Evolutionary conservation across 2,797 vertebrate species (phyloP).

Genomic region (Chelon auratus): DNA sequence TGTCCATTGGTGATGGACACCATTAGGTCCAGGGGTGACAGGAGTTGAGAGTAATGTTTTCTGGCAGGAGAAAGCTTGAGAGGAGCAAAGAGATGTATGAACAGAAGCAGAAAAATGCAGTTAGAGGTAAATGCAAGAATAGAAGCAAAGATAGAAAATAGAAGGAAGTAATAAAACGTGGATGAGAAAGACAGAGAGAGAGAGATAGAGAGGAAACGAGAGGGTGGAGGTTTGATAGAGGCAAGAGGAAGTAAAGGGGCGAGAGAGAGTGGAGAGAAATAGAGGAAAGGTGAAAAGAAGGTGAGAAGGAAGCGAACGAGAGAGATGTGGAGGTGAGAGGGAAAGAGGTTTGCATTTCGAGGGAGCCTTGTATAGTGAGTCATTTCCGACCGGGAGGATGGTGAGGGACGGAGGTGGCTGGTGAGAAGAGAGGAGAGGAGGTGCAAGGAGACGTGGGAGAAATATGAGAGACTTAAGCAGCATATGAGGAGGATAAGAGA

Average conservation of each 20-base stretch:
- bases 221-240: background rate
- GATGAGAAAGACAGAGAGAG: background rate
- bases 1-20: conserved; percentile 33
- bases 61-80: conserved; percentile 15
- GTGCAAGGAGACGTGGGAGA: conserved; percentile 61
- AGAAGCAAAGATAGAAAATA: conserved; percentile 1
- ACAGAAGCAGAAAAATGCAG: conserved; percentile 13
- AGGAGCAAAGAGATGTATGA: conserved; percentile 15
- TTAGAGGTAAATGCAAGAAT: conserved; percentile 7
- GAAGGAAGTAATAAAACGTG: conserved; percentile 14
- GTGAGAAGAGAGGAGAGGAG: conserved; percentile 42
- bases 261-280: background rate
- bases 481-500: conserved; percentile 39
- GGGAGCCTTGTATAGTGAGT: conserved; percentile 38
- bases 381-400: conserved; percentile 32
- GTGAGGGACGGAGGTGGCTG: conserved; percentile 36
- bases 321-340: conserved; percentile 26
- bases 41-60: conserved; percentile 11
- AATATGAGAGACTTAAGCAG: conserved; percentile 32
- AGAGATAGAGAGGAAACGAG: background rate
- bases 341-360: conserved; percentile 34
- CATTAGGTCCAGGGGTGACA: conserved; percentile 24
- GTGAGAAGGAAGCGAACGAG: conserved; percentile 24
- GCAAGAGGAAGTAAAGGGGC: conserved; percentile 10
- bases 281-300: conserved; percentile 13